Evolutionary conservation across 2,113 vertebrate genomes (phyloP).

Genomic region (Planiliza haematocheilus): DNA sequence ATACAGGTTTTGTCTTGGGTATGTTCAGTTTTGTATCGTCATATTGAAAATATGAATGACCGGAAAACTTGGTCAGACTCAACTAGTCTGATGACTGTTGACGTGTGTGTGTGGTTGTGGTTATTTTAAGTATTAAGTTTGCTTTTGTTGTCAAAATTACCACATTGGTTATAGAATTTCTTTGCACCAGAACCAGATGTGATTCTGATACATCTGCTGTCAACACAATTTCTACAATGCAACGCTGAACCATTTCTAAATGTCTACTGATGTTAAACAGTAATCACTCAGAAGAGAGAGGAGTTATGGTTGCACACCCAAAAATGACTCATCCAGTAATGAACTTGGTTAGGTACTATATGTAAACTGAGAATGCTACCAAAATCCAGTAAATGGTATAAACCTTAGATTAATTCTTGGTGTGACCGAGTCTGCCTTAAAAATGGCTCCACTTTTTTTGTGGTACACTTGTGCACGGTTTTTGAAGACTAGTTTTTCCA

Average conservation of each 20-base stretch:
- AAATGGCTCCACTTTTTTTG: no score
- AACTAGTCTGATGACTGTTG: not conserved
- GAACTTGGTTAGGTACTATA: no score
- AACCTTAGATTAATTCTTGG: no score
- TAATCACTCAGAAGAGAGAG: not conserved
- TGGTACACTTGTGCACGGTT: no score
- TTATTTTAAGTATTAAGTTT: not conserved
- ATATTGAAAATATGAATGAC: no score
- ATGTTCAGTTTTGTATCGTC: not conserved
- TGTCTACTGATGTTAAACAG: not conserved
- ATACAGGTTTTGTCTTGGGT: no score
- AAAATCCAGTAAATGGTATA: no score
- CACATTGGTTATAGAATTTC: not conserved
- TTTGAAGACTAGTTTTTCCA: no score
- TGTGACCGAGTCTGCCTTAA: no score
- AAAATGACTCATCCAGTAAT: not conserved
- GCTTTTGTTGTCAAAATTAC: not conserved
- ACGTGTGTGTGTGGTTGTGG: not conserved
- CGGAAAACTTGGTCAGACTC: not conserved
- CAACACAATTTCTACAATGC: not conserved
- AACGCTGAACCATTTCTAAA: not conserved
- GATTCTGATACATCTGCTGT: not conserved
- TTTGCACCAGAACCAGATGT: not conserved
- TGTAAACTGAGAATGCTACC: no score
- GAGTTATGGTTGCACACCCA: not conserved